phyloP scores from a whole-genome alignment of 2,113 vertebrate species.

The Gila orcuttii region DNA sequence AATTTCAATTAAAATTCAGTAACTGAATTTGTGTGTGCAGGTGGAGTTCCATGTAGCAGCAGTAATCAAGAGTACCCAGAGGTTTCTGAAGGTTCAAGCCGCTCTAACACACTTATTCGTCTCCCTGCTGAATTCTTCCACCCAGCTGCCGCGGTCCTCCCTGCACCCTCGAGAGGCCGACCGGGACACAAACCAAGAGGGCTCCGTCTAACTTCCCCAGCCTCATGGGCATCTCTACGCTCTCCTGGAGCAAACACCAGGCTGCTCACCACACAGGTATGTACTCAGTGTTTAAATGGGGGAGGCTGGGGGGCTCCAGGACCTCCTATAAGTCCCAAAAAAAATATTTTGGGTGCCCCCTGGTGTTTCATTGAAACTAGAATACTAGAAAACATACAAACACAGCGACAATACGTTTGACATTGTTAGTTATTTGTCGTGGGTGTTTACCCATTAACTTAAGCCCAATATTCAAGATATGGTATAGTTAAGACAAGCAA shows the following conservation, averaged over 20 bases:
- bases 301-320: too few species aligned
- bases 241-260: constrained; percentile 86
- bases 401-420: too few species aligned
- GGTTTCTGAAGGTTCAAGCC: constrained; percentile 58
- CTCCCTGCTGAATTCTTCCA: constrained; percentile 89
- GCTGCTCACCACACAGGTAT: constrained; percentile 87
- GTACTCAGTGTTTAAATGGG: neutral
- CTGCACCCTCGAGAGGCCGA: constrained; percentile 72
- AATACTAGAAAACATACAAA: neutral
- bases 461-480: too few species aligned
- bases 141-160: constrained; percentile 77
- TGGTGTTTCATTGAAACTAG: neutral
- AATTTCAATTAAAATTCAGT: neutral
- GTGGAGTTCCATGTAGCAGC: constrained; percentile 60
- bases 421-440: too few species aligned
- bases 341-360: too few species aligned
- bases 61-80: constrained; percentile 47
- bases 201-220: constrained; percentile 87
- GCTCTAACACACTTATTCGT: constrained; percentile 73
- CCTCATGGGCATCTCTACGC: constrained; percentile 90
- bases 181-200: constrained; percentile 73
- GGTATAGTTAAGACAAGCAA: too few species aligned
- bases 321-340: too few species aligned
- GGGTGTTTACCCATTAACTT: too few species aligned
- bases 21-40: constrained; percentile 49